A percentile compares a stretch with the other conserved stretches of the same genome.
phyloP scores from a whole-genome alignment of 1,140 invertebrate genomes.

The Drosophila sp. region DNA sequence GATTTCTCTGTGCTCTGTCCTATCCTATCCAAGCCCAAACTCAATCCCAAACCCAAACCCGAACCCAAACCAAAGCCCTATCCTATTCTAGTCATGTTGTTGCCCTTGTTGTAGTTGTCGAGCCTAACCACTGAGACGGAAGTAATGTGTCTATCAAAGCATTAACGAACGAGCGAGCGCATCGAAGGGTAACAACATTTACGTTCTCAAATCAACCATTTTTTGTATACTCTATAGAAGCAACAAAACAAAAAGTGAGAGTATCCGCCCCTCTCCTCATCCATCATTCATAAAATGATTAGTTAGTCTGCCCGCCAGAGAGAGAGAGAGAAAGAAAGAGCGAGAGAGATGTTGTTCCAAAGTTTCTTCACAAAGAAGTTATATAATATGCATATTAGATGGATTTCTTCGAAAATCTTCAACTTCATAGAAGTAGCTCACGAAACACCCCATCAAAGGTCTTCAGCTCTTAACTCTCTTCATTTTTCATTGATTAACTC shows the following conservation, averaged over 20 bases:
- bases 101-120: conserved; percentile 34
- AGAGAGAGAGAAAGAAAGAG: no score
- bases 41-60: no score
- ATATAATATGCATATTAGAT: no score
- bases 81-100: conserved; percentile 8
- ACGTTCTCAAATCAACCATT: conserved; percentile 29
- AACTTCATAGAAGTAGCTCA: no score
- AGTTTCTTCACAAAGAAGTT: no score
- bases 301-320: no score
- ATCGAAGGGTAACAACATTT: conserved; percentile 47
- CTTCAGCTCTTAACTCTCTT: no score
- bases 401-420: no score
- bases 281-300: background rate
- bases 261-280: background rate
- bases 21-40: background rate
- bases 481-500: no score
- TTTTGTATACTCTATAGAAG: background rate
- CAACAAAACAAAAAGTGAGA: background rate
- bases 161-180: conserved; percentile 61
- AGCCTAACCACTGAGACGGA: conserved; percentile 79
- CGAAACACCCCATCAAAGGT: no score
- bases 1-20: conserved; percentile 47
- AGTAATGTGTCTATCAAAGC: conserved; percentile 81
- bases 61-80: no score
- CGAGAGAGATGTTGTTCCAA: no score